Base-by-base conservation (phyloP, 2,113 vertebrate species). In the Mus spicilegus region DNA sequence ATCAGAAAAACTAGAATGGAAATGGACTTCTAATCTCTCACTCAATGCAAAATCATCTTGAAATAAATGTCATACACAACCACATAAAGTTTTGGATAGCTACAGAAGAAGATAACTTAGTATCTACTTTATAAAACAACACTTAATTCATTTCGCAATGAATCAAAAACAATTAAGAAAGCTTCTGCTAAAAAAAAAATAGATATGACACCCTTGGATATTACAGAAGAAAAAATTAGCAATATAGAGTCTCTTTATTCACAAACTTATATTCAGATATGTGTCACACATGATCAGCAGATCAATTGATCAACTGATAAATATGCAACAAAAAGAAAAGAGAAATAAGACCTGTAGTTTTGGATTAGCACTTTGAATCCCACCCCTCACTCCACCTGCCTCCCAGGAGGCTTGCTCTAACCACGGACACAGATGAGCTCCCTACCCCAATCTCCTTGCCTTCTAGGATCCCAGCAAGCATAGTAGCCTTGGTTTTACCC, bases 1-100 rank as follows among this genome's bases (percentile, higher is more conserved):
- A 84, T 70, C 72, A 49, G 24, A 82, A 16, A 17, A 94, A 17
- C 78, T 49, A 56, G 36, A 80, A 13, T 26, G 0, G 39, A 91
- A 94, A 81, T 54, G 87, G 24, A 90, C 61, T 70, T 72, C 39
- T 54, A 85, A 92, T 39, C 49, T 88, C 63, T 85, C 24, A 78
- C 28, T 63, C 19, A 49, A 80, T 28, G 13, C 51, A 91, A 75
- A 87, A 19, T 87, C 30, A 87, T 49, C 33, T 39, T 87, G 61
- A 92, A 51, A 70, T 42, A 49, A 46, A 87, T 72, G 16, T 90
- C 82, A n/a, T 20, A 86, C 70, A 20, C 36, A 81, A 77, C 51
- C 54, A 81, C 17, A 22, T 16, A 9, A 82, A 65, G 46, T 1
- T 20, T 46, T 63, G 46, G 67, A 69, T 77, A 12, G 33, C 14